phyloP scores from a whole-genome alignment of 2,888 invertebrate species.

The Rhimphoctona megacephalus region DNA sequence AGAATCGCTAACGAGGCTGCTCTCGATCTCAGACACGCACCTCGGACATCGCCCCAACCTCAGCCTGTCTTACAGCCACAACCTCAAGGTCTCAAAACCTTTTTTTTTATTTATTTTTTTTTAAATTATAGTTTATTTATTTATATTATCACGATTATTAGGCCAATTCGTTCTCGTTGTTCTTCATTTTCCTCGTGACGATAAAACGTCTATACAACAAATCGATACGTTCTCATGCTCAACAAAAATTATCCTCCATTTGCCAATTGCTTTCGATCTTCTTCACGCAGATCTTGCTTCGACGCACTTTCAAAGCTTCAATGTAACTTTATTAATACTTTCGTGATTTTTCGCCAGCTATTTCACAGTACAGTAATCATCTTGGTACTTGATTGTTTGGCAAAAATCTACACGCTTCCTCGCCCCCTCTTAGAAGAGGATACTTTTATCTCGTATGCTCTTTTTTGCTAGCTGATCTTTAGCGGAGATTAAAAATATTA shows the following conservation, averaged over 20 bases:
- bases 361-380: conserved; percentile 62
- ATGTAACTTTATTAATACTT: not conserved
- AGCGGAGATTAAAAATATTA: not conserved
- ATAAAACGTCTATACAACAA: not conserved
- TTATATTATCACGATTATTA: not conserved
- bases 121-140: not conserved
- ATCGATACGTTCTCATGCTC: too few species aligned
- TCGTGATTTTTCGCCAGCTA: conserved; percentile 30
- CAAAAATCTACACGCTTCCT: conserved; percentile 22
- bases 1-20: conserved; percentile 80
- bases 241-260: too few species aligned
- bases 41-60: conserved; percentile 80
- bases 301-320: too few species aligned
- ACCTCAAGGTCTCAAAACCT: conserved; percentile 75
- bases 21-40: conserved; percentile 81
- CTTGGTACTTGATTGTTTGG: conserved; percentile 65
- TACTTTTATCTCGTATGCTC: not conserved
- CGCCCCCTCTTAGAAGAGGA: too few species aligned
- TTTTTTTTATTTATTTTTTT: too few species aligned
- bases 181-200: not conserved
- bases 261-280: too few species aligned
- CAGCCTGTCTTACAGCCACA: conserved; percentile 79
- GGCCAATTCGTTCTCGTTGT: not conserved
- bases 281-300: too few species aligned
- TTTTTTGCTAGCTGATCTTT: not conserved